Percentiles rank a stretch among this genome's conserved stretches.
These are phyloP conservation scores for Megaleporinus macrocephalus DNA, from an alignment of 2,113 vertebrate genomes.

Conservation along the genomic window DNA sequence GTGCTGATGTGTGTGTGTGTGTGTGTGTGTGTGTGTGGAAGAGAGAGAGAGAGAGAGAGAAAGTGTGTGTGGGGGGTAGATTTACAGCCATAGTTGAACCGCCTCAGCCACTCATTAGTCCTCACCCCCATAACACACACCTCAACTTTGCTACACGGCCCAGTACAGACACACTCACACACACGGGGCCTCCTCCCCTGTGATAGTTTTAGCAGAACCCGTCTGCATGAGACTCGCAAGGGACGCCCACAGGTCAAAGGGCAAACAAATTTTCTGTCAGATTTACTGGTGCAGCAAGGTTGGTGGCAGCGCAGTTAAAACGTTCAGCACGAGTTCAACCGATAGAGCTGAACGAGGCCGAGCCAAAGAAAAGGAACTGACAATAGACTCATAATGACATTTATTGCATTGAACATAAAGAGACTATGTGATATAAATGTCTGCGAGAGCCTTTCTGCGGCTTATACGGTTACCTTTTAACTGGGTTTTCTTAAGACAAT, in stretches of 20 bases:
- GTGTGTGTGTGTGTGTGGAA: conserved; percentile 39
- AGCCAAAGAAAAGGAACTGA: conserved; percentile 7
- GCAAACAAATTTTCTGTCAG: conserved; percentile 80
- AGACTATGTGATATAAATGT: conserved; percentile 3
- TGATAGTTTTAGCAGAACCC: conserved; percentile 76
- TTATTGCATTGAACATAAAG: conserved; percentile 18
- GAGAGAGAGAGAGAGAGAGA: conserved; percentile 4
- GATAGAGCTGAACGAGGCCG: conserved; percentile 7
- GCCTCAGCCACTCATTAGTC: conserved; percentile 69
- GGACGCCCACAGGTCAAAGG: conserved; percentile 72
- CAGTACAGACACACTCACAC: conserved; percentile 31
- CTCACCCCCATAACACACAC: conserved; percentile 48
- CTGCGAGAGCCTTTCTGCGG: not conserved
- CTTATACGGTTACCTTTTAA: no score
- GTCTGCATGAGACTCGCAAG: conserved; percentile 62
- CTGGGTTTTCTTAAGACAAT: no score
- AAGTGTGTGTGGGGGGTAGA: conserved; percentile 39
- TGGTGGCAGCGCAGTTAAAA: conserved; percentile 69
- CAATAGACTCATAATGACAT: conserved; percentile 22
- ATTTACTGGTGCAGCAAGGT: conserved; percentile 68
- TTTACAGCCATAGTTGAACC: conserved; percentile 60
- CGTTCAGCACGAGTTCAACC: conserved; percentile 55
- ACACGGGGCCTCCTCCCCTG: conserved; percentile 48
- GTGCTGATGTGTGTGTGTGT: conserved; percentile 43
- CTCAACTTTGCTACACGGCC: conserved; percentile 27